Evolutionary conservation across 2,113 vertebrate genomes (phyloP).

Genomic region (Rhinopomastus cyanomelas): DNA sequence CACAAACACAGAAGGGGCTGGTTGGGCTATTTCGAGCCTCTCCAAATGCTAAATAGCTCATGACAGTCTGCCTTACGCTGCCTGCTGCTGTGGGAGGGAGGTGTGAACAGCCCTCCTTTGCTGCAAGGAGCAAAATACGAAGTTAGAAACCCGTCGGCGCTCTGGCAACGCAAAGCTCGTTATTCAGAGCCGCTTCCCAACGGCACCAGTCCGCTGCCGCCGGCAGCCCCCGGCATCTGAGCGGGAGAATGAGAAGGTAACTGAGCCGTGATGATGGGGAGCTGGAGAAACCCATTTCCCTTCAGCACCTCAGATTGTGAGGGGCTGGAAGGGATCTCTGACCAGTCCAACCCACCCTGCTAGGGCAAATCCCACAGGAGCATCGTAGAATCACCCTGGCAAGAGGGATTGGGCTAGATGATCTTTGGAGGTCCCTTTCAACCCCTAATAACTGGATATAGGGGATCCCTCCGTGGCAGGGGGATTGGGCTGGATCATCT

Average conservation of each 20-base stretch:
- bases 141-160: conserved; percentile 61
- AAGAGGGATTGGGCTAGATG: no score
- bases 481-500: no score
- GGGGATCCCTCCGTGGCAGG: no score
- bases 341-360: no score
- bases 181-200: conserved; percentile 25
- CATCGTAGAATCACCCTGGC: no score
- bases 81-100: conserved; percentile 55
- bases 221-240: not conserved
- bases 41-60: conserved; percentile 53
- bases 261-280: not conserved
- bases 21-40: conserved; percentile 55
- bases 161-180: conserved; percentile 14
- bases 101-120: conserved; percentile 52
- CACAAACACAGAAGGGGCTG: conserved; percentile 53
- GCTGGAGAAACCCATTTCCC: not conserved
- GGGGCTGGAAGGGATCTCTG: no score
- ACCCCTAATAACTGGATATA: no score
- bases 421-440: no score
- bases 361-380: no score
- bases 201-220: not conserved
- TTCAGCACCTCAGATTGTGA: not conserved
- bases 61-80: conserved; percentile 55
- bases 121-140: conserved; percentile 55
- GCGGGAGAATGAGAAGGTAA: not conserved